A percentile compares a stretch with the other conserved stretches of the same genome.
phyloP scores from a whole-genome alignment of 2,797 vertebrate genomes.

The Melanotaenia trifasciata region DNA sequence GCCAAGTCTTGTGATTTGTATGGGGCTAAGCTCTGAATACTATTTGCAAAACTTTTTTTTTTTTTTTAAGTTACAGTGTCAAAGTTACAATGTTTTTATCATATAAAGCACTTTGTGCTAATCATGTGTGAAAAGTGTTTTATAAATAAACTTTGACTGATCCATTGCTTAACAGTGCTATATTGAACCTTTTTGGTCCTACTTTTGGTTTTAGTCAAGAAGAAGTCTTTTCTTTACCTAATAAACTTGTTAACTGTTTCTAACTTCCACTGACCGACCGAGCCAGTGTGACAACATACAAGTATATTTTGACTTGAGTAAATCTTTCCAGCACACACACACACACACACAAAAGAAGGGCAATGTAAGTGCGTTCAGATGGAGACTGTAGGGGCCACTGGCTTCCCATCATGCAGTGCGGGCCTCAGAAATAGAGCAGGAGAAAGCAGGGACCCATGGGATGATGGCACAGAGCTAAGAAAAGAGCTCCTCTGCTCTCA shows the following conservation, averaged over 20 bases:
- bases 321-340: background rate
- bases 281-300: background rate
- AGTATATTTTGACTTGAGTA: background rate
- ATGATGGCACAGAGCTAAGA: slow-evolving; percentile 81
- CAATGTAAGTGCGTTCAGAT: slow-evolving; percentile 47
- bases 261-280: background rate
- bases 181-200: background rate
- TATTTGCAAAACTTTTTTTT: too few relatives aligned
- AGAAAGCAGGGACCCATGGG: slow-evolving; percentile 80
- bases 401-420: slow-evolving; percentile 79
- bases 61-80: too few relatives aligned
- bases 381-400: slow-evolving; percentile 66
- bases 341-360: slow-evolving; percentile 37
- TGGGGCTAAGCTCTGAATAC: background rate
- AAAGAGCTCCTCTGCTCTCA: slow-evolving; percentile 85
- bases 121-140: too few relatives aligned
- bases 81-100: too few relatives aligned
- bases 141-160: too few relatives aligned
- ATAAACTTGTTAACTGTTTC: too few relatives aligned
- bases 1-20: background rate
- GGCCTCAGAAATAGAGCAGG: slow-evolving; percentile 82
- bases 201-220: background rate
- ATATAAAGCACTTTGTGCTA: too few relatives aligned
- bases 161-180: background rate
- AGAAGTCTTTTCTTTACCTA: too few relatives aligned